These are phyloP conservation scores for Acanthaster planci DNA, from an alignment of 35 echinoderm and acorn worm species.

Conservation along the genomic window DNA sequence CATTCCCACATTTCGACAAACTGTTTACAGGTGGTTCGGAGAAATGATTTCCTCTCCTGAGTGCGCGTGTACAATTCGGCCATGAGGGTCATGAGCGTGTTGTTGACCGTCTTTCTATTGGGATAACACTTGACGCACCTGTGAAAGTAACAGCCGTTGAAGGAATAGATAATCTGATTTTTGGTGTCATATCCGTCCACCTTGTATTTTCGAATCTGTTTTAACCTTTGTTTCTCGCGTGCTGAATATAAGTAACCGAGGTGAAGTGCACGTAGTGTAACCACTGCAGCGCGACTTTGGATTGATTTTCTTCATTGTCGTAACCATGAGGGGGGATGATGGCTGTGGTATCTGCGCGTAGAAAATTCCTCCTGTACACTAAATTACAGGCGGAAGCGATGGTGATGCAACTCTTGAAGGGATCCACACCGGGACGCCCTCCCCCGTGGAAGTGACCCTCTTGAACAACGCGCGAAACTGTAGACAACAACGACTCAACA, in stretches of 20 bases:
- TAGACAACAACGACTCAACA: slow-evolving; percentile 59
- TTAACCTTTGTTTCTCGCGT: slow-evolving; percentile 65
- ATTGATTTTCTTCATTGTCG: not conserved
- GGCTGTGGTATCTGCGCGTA: slow-evolving; percentile 48
- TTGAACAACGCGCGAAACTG: slow-evolving; percentile 62
- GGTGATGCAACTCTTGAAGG: slow-evolving; percentile 64
- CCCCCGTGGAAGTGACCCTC: not conserved
- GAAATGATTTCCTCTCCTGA: too few species aligned
- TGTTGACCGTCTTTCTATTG: slow-evolving; percentile 25
- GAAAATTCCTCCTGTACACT: slow-evolving; percentile 54
- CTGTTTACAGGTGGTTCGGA: too few species aligned
- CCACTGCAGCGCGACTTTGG: slow-evolving; percentile 55
- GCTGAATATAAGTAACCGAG: slow-evolving; percentile 45
- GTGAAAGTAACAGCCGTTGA: slow-evolving; percentile 53
- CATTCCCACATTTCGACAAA: too few species aligned
- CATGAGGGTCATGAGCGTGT: not conserved
- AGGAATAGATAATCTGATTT: slow-evolving; percentile 36
- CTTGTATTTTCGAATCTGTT: slow-evolving; percentile 28
- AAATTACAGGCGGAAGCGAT: slow-evolving; percentile 73
- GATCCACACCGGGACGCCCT: slow-evolving; percentile 7
- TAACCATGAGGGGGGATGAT: slow-evolving; percentile 56
- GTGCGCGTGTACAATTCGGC: slow-evolving; percentile 39
- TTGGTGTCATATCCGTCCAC: slow-evolving; percentile 47
- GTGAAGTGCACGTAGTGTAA: slow-evolving; percentile 27
- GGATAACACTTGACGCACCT: slow-evolving; percentile 54